phyloP scores from a whole-genome alignment of 92 coral and sea anemone species.

The Diadumene lineata region DNA sequence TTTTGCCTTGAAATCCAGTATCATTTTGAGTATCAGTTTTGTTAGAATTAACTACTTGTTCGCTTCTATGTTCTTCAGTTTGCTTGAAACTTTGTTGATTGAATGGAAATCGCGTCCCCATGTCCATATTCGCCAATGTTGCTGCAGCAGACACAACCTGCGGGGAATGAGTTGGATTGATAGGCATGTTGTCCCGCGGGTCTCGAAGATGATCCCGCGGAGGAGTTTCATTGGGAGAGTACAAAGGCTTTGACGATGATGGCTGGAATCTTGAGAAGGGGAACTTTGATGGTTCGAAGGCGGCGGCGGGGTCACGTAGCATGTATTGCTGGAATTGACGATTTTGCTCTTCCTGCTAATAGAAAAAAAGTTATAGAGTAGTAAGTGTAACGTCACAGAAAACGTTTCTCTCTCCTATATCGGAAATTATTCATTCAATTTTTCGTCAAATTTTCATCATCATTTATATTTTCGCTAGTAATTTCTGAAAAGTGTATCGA shows the following conservation, averaged over 20 bases:
- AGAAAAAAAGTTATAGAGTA: background rate
- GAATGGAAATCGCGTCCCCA: slow-evolving; percentile 22
- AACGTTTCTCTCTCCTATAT: too few species aligned
- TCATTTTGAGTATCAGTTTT: background rate
- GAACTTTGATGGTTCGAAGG: slow-evolving; percentile 8
- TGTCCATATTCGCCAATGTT: slow-evolving; percentile 72
- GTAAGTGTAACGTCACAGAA: too few species aligned
- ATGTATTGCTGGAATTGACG: slow-evolving; percentile 45
- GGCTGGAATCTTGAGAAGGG: slow-evolving; percentile 27
- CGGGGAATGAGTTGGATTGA: slow-evolving; percentile 51
- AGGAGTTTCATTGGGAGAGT: slow-evolving; percentile 26
- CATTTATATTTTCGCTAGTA: too few species aligned
- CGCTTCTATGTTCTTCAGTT: background rate
- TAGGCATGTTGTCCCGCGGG: slow-evolving; percentile 21
- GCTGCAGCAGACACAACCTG: slow-evolving; percentile 92
- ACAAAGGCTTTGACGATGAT: slow-evolving; percentile 3
- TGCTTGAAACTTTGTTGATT: slow-evolving; percentile 16
- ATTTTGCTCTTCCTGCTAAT: slow-evolving; percentile 16
- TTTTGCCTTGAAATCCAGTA: background rate
- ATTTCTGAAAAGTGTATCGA: too few species aligned
- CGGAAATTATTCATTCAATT: too few species aligned
- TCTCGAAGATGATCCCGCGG: slow-evolving; percentile 29
- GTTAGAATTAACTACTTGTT: background rate
- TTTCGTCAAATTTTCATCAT: too few species aligned
- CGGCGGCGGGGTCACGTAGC: slow-evolving; percentile 22